Conservation (phyloP, 2,113 vertebrate genomes). For the Panthera uncia region DNA sequence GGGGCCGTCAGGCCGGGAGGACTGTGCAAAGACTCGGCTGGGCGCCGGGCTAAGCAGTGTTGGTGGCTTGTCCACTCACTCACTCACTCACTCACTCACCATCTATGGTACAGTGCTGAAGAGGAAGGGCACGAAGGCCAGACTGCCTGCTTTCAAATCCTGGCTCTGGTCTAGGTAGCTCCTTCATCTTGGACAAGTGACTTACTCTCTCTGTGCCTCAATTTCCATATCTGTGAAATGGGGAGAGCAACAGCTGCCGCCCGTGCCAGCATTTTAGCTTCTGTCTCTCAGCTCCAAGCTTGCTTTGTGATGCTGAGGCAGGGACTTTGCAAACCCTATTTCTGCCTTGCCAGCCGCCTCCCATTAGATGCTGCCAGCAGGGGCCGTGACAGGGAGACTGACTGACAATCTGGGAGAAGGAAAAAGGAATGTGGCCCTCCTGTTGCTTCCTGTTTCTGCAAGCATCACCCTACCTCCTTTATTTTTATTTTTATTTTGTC, state of each 20-base stretch:
- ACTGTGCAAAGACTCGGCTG: fast-evolving
- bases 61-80: neutral
- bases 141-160: neutral
- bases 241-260: neutral
- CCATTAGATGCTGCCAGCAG: neutral
- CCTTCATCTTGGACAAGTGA: neutral
- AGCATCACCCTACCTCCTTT: neutral
- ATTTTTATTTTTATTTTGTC: too few relatives aligned
- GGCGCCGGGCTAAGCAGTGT: fast-evolving
- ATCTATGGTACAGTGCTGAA: fast-evolving
- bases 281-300: neutral
- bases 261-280: neutral
- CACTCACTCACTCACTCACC: neutral
- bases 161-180: neutral
- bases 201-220: neutral
- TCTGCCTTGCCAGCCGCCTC: neutral
- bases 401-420: neutral
- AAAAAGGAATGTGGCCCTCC: neutral
- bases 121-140: neutral
- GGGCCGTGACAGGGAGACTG: neutral
- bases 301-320: neutral
- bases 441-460: neutral
- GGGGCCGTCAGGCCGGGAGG: conserved; percentile 39
- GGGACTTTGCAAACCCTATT: too few relatives aligned
- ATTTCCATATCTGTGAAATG: neutral